These are phyloP conservation scores for Cricetomys ansorgei DNA, from an alignment of 2,113 vertebrate genomes.

Conservation along the genomic window DNA sequence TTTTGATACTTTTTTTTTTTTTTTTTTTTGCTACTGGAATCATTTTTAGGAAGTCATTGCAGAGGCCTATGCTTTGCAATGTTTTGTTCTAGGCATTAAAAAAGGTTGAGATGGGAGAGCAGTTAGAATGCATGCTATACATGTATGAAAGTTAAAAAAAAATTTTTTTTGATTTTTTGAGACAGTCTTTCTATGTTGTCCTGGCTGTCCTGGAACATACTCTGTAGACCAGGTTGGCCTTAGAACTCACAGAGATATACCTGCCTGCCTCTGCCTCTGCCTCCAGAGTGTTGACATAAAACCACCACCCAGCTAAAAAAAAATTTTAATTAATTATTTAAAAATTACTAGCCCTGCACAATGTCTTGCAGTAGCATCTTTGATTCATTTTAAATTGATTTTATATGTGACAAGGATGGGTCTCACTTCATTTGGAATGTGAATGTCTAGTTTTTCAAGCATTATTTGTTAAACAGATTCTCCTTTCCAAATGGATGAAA, in stretches of 20 bases:
- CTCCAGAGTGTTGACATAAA: no score
- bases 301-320: no score
- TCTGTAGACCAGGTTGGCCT: no score
- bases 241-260: no score
- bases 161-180: no score
- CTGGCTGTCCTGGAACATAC: no score
- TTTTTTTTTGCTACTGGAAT: no score
- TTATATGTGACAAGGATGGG: background rate
- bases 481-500: background rate
- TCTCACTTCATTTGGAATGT: background rate
- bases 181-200: no score
- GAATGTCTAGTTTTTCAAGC: background rate
- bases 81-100: background rate
- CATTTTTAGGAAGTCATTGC: background rate
- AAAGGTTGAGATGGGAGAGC: background rate
- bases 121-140: background rate
- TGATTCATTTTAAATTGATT: background rate
- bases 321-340: background rate
- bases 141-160: background rate
- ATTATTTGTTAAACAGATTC: background rate
- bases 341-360: background rate
- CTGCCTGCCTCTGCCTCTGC: no score
- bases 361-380: background rate
- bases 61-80: background rate
- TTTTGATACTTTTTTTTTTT: background rate